These are phyloP conservation scores for Limosa lapponica DNA, from an alignment of 2,797 vertebrate species.

Conservation along the genomic window DNA sequence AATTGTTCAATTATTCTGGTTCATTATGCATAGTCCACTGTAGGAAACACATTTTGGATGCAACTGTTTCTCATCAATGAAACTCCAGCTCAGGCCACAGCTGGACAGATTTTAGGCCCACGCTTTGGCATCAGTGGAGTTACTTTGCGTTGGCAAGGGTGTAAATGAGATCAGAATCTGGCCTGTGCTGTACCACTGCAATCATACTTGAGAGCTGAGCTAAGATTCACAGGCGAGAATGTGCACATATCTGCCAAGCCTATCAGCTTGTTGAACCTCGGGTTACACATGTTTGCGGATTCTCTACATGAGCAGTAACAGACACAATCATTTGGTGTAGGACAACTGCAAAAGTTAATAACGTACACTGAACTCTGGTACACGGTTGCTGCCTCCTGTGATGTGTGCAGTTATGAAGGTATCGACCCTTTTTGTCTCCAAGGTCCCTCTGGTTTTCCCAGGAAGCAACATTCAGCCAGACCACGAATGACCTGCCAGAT, in stretches of 20 bases:
- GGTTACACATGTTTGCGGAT: neutral
- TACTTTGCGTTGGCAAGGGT: neutral
- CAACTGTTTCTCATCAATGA: neutral
- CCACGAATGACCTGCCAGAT: neutral
- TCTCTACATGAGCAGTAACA: neutral
- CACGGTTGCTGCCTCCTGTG: neutral
- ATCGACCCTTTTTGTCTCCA: neutral
- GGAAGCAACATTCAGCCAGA: neutral
- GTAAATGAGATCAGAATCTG: constrained; percentile 8
- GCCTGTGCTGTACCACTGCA: neutral
- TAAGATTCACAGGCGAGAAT: neutral
- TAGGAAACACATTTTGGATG: neutral
- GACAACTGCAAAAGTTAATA: neutral
- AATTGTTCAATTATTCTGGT: neutral
- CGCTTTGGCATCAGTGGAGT: neutral
- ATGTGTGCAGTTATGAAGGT: neutral
- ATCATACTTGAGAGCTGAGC: neutral
- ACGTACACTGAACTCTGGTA: neutral
- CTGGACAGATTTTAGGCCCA: neutral
- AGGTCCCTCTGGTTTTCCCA: neutral
- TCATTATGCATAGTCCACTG: neutral
- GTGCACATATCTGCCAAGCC: neutral
- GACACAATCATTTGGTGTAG: neutral
- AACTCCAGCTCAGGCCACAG: neutral
- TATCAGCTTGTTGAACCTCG: neutral